Evolutionary conservation across 2,797 vertebrate species (phyloP).

Genomic region (Vultur gryphus): DNA sequence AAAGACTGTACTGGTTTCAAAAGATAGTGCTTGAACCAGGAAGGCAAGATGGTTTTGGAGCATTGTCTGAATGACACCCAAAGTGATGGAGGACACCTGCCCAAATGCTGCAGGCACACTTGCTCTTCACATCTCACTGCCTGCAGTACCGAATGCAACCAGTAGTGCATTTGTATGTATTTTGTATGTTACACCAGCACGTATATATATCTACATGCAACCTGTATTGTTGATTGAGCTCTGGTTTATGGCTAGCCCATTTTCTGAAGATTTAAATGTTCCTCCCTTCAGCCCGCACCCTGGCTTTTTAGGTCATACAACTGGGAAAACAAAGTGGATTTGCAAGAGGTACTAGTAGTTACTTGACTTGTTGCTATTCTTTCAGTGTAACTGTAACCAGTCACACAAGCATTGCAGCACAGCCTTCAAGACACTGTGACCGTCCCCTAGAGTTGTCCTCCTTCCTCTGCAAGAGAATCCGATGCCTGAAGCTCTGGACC

Average conservation of each 20-base stretch:
- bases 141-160: background rate
- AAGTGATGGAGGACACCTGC: background rate
- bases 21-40: background rate
- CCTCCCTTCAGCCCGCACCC: background rate
- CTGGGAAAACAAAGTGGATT: background rate
- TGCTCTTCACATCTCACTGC: background rate
- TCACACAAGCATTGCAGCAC: too few relatives aligned
- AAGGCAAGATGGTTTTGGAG: background rate
- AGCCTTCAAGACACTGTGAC: background rate
- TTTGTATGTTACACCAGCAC: background rate
- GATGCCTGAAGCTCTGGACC: background rate
- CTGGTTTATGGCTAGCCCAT: background rate
- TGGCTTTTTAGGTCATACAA: background rate
- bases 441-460: accelerated
- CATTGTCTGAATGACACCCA: background rate
- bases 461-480: background rate
- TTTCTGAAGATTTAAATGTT: background rate
- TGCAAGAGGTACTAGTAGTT: background rate
- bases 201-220: background rate
- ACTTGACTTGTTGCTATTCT: background rate
- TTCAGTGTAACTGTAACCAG: background rate
- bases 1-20: background rate
- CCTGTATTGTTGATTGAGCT: background rate
- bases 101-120: accelerated
- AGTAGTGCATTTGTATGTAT: background rate